phyloP scores from a whole-genome alignment of 2,113 vertebrate genomes.

The Hepsetus odoe region DNA sequence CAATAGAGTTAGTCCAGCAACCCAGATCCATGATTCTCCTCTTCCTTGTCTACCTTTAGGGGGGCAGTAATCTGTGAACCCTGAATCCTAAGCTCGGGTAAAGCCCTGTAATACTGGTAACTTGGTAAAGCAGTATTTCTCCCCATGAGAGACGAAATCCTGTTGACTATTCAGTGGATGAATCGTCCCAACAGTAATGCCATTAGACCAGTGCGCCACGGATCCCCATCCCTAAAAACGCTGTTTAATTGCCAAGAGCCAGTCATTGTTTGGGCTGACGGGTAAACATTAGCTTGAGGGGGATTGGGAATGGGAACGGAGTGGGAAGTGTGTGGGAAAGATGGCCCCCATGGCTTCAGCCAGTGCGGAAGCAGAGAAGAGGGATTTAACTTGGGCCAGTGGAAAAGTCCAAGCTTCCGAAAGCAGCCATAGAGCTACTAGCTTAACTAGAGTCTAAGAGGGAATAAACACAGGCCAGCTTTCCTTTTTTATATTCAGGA shows the following conservation, averaged over 20 bases:
- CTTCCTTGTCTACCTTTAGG: constrained; percentile 59
- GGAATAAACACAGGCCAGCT: constrained; percentile 96
- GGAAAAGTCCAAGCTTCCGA: constrained; percentile 56
- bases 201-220: constrained; percentile 75
- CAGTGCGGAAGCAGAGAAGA: constrained; percentile 42
- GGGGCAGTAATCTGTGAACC: constrained; percentile 74
- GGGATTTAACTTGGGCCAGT: constrained; percentile 63
- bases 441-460: constrained; percentile 86
- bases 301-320: constrained; percentile 40
- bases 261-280: constrained; percentile 74
- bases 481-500: constrained; percentile 87
- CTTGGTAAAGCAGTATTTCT: constrained; percentile 77
- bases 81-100: constrained; percentile 77
- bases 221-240: constrained; percentile 73
- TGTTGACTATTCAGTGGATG: constrained; percentile 79
- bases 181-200: constrained; percentile 76
- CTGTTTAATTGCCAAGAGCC: constrained; percentile 78
- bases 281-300: constrained; percentile 70
- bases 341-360: constrained; percentile 65
- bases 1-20: not conserved
- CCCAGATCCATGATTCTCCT: not conserved
- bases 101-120: constrained; percentile 80
- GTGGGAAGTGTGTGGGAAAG: constrained; percentile 70
- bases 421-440: constrained; percentile 86
- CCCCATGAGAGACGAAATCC: constrained; percentile 76